Evolutionary conservation across 92 coral and sea anemone genomes (phyloP), one percentile per base, ranked within the genome.

Genomic region (Siderastrea siderea): DNA sequence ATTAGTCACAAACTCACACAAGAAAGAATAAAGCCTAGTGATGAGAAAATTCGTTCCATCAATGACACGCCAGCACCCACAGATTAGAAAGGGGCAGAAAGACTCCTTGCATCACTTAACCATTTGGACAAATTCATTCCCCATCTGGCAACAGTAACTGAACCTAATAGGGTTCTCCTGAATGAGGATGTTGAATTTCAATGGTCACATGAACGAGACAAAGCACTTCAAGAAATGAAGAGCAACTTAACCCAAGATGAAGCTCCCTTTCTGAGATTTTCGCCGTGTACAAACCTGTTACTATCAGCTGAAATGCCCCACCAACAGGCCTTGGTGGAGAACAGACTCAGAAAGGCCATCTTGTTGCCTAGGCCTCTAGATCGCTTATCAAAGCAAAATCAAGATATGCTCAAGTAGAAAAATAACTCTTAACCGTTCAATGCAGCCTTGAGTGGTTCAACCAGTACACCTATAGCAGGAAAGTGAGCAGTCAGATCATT

Each of bases 401-500:
- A 13, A 55, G 60, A 55, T 55, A 55, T 55, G 60, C 60, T 1
- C 60, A 55, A 2, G 12, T 55, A 55, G 38, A 26, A 26, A 26
- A 26, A 0, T 0, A 26, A 26, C 38, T 26, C 38, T 26, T 26
- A 26, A 0, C 38, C 38, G 38, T 26, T 26, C 38, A 26, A 26
- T 26, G 0, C 38, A 26, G 38, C 38, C 38, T 26, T 0, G 38
- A 26, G 38, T 0, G 47, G 1, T 83, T 73, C 69, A 80, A 83
- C 16, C 72, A 73, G 9, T 83, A 75, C 63, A 52, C 75, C 17
- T 75, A 75, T 47, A 75, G 82, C 38, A 62, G 47, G 5, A 58
- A 4, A 19, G 58, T 83, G 6, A 38, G 6, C 63, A 26, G 38
- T 19, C 86, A 52, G 77, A 68, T 58, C 86, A 53, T n/a, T 68